These are phyloP conservation scores for Pheosia gnoma DNA, from an alignment of 2,888 invertebrate species.

Conservation along the genomic window DNA sequence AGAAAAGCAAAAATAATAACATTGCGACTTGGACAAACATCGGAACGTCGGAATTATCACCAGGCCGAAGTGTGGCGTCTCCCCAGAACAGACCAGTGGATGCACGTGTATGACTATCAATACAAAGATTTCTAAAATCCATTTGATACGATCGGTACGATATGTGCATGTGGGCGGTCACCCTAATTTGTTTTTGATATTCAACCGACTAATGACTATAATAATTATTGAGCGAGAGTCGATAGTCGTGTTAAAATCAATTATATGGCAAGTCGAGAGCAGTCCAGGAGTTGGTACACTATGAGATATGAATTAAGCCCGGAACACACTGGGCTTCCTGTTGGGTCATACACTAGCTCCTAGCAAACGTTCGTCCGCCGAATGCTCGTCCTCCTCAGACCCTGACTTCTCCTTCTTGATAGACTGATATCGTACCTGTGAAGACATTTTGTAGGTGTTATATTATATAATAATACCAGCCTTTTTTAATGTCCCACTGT, in stretches of 20 bases:
- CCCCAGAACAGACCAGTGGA: too few species aligned
- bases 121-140: too few species aligned
- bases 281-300: conserved; percentile 19
- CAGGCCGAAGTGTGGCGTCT: too few species aligned
- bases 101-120: too few species aligned
- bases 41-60: too few species aligned
- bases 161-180: too few species aligned
- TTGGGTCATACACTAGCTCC: conserved; percentile 82
- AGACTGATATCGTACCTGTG: conserved; percentile 84
- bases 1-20: too few species aligned
- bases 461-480: neutral
- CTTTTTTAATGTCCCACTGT: neutral
- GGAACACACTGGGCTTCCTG: conserved; percentile 62
- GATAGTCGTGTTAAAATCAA: neutral
- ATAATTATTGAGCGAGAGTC: too few species aligned
- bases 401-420: conserved; percentile 84
- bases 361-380: conserved; percentile 86
- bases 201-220: too few species aligned
- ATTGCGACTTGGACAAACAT: too few species aligned
- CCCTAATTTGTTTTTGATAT: too few species aligned
- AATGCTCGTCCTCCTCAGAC: conserved; percentile 86
- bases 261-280: conserved; percentile 21
- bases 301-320: conserved; percentile 64
- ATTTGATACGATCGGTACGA: too few species aligned
- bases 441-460: conserved; percentile 13